Conservation (phyloP, 2,113 vertebrate genomes). For the Chloroceryle aenea region DNA sequence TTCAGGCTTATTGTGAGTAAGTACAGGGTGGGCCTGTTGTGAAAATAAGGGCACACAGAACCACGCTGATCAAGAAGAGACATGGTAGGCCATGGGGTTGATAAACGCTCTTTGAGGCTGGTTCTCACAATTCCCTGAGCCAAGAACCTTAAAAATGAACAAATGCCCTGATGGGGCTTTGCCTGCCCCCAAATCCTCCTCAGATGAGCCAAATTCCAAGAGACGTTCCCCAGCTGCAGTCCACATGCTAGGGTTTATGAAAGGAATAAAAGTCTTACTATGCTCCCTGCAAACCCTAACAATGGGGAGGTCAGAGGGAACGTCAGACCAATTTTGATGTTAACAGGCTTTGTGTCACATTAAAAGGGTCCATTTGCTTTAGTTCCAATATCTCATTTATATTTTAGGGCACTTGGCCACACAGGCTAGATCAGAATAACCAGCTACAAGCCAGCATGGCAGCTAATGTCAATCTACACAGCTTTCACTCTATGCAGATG, state of each 20-base stretch:
- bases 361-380: constrained; percentile 4
- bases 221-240: constrained; percentile 52
- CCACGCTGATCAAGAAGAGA: background rate
- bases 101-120: background rate
- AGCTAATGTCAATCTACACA: background rate
- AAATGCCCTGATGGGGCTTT: background rate
- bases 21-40: background rate
- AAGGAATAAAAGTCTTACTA: constrained; percentile 44
- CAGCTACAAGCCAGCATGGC: background rate
- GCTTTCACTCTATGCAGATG: background rate
- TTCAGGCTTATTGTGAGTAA: background rate
- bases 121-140: background rate
- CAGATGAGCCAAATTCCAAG: constrained; percentile 50
- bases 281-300: background rate
- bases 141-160: background rate
- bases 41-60: background rate
- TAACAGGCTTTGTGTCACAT: background rate
- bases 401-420: background rate
- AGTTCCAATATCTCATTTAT: background rate
- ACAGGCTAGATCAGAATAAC: background rate
- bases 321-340: constrained; percentile 41
- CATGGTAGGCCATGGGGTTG: background rate
- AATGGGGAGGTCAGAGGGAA: constrained; percentile 38
- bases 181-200: background rate
- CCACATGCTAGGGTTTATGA: background rate